These are phyloP conservation scores for Drosophila macrospina DNA, from an alignment of 2,888 invertebrate genomes.

Conservation along the genomic window DNA sequence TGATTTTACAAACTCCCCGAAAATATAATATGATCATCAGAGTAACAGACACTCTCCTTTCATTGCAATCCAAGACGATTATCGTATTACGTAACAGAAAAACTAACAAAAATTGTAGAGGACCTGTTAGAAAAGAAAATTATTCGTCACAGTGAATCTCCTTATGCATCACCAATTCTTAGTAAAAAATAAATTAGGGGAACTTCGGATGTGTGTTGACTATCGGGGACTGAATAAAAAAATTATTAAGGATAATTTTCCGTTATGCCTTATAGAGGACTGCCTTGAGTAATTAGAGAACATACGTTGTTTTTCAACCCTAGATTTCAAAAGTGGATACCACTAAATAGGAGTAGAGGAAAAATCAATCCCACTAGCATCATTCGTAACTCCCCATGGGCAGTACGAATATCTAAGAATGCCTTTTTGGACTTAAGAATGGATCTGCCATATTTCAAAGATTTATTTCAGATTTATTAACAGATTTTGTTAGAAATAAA, in stretches of 20 bases:
- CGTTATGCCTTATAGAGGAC: constrained; percentile 6
- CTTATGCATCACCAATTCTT: constrained; percentile 2
- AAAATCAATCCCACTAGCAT: background rate
- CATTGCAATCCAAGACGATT: too few relatives aligned
- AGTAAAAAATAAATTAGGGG: background rate
- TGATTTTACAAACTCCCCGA: too few relatives aligned
- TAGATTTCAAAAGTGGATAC: constrained; percentile 13
- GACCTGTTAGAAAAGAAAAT: constrained; percentile 8
- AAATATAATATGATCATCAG: too few relatives aligned
- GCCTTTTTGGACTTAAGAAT: background rate
- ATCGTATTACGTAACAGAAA: too few relatives aligned
- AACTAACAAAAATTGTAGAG: too few relatives aligned
- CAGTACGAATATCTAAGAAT: background rate
- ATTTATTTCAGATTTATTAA: background rate
- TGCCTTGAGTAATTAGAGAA: constrained; percentile 4
- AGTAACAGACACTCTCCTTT: too few relatives aligned
- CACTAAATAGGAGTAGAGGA: constrained; percentile 9
- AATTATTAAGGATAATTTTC: constrained; percentile 13
- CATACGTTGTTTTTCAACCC: background rate
- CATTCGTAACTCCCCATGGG: constrained; percentile 3
- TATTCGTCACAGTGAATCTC: background rate
- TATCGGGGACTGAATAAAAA: constrained; percentile 8
- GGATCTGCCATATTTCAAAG: constrained; percentile 2
- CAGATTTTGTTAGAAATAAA: background rate
- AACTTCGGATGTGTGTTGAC: constrained; percentile 3